A percentile compares a stretch with the other conserved stretches of the same genome.
Evolutionary conservation across 2,888 invertebrate species (phyloP).

Genomic region (Tetranychus piercei): DNA sequence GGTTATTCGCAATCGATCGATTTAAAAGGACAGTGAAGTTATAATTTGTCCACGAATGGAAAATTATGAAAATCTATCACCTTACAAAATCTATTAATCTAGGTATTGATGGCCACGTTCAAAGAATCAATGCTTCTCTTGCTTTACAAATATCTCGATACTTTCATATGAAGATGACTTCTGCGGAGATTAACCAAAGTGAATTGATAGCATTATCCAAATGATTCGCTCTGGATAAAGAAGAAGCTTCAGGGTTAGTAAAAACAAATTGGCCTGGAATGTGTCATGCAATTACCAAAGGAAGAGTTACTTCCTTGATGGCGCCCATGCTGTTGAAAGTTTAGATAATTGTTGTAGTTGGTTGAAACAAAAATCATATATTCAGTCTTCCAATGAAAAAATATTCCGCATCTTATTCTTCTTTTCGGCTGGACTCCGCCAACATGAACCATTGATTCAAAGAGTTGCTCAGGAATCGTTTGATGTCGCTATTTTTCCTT

Average conservation of each 20-base stretch:
- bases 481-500: slow-evolving; percentile 32
- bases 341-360: slow-evolving; percentile 57
- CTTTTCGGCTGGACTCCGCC: slow-evolving; percentile 54
- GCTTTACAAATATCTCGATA: slow-evolving; percentile 63
- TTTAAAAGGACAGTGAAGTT: slow-evolving; percentile 42
- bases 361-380: slow-evolving; percentile 41
- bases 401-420: slow-evolving; percentile 45
- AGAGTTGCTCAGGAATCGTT: slow-evolving; percentile 37
- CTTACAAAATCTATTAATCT: slow-evolving; percentile 27
- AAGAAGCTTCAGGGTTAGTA: slow-evolving; percentile 40
- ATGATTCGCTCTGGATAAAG: slow-evolving; percentile 2
- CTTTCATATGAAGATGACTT: slow-evolving; percentile 42
- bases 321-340: slow-evolving; percentile 83
- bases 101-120: slow-evolving; percentile 40
- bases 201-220: not conserved
- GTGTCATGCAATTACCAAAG: slow-evolving; percentile 43
- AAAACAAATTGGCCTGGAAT: slow-evolving; percentile 64
- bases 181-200: not conserved
- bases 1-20: slow-evolving; percentile 47
- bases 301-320: slow-evolving; percentile 53
- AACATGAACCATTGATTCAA: slow-evolving; percentile 41
- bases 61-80: slow-evolving; percentile 40
- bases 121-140: slow-evolving; percentile 59
- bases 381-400: not conserved
- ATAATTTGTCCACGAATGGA: slow-evolving; percentile 43